Base-by-base conservation (phyloP, 2,888 invertebrate species). In the Archips xylosteana region DNA sequence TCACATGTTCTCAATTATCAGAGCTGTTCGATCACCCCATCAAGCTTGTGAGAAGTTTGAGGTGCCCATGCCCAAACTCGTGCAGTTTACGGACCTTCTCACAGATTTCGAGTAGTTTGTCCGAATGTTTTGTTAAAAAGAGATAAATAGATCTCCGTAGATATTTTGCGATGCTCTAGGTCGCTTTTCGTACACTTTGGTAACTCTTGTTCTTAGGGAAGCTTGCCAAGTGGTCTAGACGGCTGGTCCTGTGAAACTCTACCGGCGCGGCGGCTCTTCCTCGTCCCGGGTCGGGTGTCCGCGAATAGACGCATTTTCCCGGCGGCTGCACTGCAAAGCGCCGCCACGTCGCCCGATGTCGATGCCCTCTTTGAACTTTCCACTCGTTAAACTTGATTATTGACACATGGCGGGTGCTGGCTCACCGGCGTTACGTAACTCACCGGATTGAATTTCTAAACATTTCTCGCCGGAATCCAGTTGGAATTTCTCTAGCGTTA, bases 361-460 rank as follows among this genome's bases (percentile, higher is more conserved):
- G 86, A 87, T 87, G 89, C 86, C 88, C 92, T 83, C 87, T 84
- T 81, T 90, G 91, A 92, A 92, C 93, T 93, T 92, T 92, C 92
- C 92, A 91, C 90, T 88, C 81, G 87, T 87, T 92, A 88, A 89
- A 90, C 90, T 88, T 90, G 89, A 92, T 91, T 89, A 91, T 90
- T 89, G 89, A 89, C 89, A 88, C 86, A 87, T 87, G 89, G 85
- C 84, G 82, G 78, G 75, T 80, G 78, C 79, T 78, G 75, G 79
- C 78, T 78, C 74, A 78, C 77, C 75, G 75, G 78, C 78, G 79
- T 91, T 89, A 87, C 84, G 86, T 87, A 90, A 90, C 83, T 84
- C 81, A 70, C 70, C 57, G 79, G 78, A 79, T 80, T 74, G 72
- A 82, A 81, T 85, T 85, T 85, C 85, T 81, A 80, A 80, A 75